phyloP scores from a whole-genome alignment of 2,888 invertebrate genomes.

The Agapetus fuscipes region DNA sequence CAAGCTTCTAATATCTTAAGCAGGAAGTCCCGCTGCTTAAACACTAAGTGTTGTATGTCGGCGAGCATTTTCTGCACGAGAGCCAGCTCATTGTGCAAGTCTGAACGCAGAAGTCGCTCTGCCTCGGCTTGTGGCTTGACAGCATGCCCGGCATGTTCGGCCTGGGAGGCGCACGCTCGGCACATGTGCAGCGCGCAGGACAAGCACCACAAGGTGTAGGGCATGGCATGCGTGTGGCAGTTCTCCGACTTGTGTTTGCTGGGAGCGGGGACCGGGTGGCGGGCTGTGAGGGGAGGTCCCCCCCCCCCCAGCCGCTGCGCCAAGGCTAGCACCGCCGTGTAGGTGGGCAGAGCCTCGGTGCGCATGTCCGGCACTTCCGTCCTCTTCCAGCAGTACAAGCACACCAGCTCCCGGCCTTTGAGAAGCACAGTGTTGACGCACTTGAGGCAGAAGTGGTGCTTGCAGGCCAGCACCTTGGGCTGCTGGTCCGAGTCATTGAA shows the following conservation, averaged over 20 bases:
- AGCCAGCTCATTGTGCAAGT: constrained; percentile 56
- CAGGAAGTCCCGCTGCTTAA: constrained; percentile 62
- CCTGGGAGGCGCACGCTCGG: constrained; percentile 55
- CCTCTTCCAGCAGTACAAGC: constrained; percentile 65
- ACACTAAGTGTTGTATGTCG: constrained; percentile 59
- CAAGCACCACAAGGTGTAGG: constrained; percentile 60
- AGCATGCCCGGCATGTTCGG: constrained; percentile 56
- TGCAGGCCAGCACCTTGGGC: constrained; percentile 65
- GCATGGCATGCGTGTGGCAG: constrained; percentile 64
- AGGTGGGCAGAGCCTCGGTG: constrained; percentile 58
- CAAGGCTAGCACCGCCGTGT: constrained; percentile 56
- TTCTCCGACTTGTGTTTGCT: constrained; percentile 40
- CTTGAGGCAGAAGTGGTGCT: constrained; percentile 68
- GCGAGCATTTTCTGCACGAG: constrained; percentile 59
- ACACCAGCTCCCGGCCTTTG: constrained; percentile 58
- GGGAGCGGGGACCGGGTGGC: constrained; percentile 12
- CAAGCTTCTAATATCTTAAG: constrained; percentile 65
- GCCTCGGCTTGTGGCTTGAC: constrained; percentile 59
- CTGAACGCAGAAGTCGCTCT: constrained; percentile 54
- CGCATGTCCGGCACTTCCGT: constrained; percentile 59
- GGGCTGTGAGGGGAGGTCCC: constrained; percentile 17
- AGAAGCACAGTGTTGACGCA: constrained; percentile 60
- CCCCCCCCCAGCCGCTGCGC: constrained; percentile 32
- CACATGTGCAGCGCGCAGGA: constrained; percentile 55
- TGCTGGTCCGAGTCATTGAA: constrained; percentile 64